Percentiles rank a stretch among this genome's conserved stretches.
phyloP scores from a whole-genome alignment of 2,797 vertebrate genomes.

The Huso huso region DNA sequence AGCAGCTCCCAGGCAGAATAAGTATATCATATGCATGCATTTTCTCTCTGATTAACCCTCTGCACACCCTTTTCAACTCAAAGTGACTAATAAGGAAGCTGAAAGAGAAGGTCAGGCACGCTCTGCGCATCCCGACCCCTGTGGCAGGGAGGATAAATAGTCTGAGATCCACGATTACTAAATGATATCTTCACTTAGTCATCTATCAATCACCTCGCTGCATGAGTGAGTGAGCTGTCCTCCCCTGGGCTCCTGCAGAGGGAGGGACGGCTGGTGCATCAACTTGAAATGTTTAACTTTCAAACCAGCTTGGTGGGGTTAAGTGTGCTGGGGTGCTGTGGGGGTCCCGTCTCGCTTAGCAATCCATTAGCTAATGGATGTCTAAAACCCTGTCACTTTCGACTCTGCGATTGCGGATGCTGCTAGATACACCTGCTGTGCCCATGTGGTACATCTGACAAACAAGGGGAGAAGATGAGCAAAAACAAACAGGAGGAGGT shows the following conservation, averaged over 20 bases:
- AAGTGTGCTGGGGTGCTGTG: conserved; percentile 54
- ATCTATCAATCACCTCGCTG: conserved; percentile 53
- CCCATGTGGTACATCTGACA: conserved; percentile 52
- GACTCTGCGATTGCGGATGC: conserved; percentile 37
- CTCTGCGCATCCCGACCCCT: conserved; percentile 25
- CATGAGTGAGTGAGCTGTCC: conserved; percentile 47
- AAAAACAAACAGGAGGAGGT: conserved; percentile 48
- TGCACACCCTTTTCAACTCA: conserved; percentile 8
- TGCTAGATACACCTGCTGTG: conserved; percentile 55
- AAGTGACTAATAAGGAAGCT: neutral
- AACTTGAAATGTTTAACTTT: conserved; percentile 52
- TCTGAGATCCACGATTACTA: conserved; percentile 46
- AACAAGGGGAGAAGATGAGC: conserved; percentile 46
- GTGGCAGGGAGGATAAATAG: conserved; percentile 43
- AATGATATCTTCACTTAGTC: conserved; percentile 58
- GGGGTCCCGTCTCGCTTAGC: conserved; percentile 56
- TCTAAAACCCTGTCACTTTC: conserved; percentile 61
- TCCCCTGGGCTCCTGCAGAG: conserved; percentile 45
- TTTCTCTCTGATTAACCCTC: conserved; percentile 24
- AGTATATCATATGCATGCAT: conserved; percentile 6
- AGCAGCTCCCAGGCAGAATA: neutral
- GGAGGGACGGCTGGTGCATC: conserved; percentile 29
- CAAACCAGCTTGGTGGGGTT: conserved; percentile 47
- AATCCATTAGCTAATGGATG: conserved; percentile 94
- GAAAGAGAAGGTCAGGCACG: conserved; percentile 29